Evolutionary conservation across 2,113 vertebrate species (phyloP).

Genomic region (Morone saxatilis): DNA sequence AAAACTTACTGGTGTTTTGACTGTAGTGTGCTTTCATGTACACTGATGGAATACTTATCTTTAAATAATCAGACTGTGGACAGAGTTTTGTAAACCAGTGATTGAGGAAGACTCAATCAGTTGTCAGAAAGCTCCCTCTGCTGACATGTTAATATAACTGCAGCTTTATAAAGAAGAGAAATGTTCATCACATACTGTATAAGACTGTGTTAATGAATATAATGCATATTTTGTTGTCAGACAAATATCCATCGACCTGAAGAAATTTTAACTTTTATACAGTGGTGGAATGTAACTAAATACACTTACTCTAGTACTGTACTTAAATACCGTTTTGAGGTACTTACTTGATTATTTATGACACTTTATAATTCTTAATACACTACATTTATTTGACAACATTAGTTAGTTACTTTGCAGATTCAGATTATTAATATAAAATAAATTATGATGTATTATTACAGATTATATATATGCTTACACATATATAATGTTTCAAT

Average conservation of each 20-base stretch:
- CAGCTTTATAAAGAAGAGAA: not conserved
- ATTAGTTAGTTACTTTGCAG: no score
- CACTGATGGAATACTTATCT: not conserved
- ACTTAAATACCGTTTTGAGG: no score
- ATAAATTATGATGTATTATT: no score
- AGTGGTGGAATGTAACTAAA: no score
- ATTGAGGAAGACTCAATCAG: accelerated
- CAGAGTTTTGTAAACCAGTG: not conserved
- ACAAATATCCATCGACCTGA: not conserved
- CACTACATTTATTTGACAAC: no score
- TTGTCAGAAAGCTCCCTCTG: conserved; percentile 46
- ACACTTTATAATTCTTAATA: no score
- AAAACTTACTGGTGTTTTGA: not conserved
- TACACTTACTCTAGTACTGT: no score
- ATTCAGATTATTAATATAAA: no score
- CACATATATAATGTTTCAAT: no score
- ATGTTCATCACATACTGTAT: not conserved
- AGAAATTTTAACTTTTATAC: not conserved
- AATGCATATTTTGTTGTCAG: not conserved
- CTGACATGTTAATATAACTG: not conserved
- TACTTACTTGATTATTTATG: no score
- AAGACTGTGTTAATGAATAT: not conserved
- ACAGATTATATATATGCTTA: no score
- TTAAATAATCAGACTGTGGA: not conserved
- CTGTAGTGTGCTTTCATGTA: not conserved